These are phyloP conservation scores for Rhagonycha fulva DNA, from an alignment of 2,888 invertebrate species.

Conservation along the genomic window DNA sequence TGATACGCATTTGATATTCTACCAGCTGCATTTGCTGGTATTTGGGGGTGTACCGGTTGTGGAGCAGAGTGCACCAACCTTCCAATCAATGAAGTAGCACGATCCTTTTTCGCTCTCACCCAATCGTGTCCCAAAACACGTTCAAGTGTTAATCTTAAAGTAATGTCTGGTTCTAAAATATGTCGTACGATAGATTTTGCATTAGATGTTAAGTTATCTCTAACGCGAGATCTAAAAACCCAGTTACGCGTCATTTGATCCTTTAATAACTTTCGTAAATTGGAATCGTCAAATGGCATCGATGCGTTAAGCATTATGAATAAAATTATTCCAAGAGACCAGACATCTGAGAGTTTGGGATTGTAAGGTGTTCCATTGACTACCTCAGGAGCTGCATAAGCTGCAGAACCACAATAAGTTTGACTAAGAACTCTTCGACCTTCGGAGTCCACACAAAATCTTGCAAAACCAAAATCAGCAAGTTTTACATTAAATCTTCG, in stretches of 20 bases:
- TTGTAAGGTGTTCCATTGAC: slow-evolving; percentile 88
- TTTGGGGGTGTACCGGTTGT: slow-evolving; percentile 32
- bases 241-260: slow-evolving; percentile 83
- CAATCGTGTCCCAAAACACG: slow-evolving; percentile 78
- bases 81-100: slow-evolving; percentile 62
- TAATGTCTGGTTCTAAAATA: slow-evolving; percentile 85
- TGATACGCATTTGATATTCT: slow-evolving; percentile 32
- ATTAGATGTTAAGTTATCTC: slow-evolving; percentile 68
- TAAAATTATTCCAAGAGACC: slow-evolving; percentile 90
- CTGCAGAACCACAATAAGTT: slow-evolving; percentile 96
- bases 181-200: slow-evolving; percentile 79
- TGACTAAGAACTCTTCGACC: slow-evolving; percentile 80
- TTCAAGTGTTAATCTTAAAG: slow-evolving; percentile 73
- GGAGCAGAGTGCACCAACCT: slow-evolving; percentile 63
- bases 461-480: slow-evolving; percentile 93
- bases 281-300: slow-evolving; percentile 92
- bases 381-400: slow-evolving; percentile 95
- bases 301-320: slow-evolving; percentile 93
- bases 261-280: slow-evolving; percentile 78
- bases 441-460: slow-evolving; percentile 74
- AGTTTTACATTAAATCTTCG: slow-evolving; percentile 85
- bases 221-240: slow-evolving; percentile 72
- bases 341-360: slow-evolving; percentile 88
- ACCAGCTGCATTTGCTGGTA: slow-evolving; percentile 4
- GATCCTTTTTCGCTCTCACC: slow-evolving; percentile 68